Conservation (phyloP, 2,888 invertebrate genomes). For the Mythimna ferrago region DNA sequence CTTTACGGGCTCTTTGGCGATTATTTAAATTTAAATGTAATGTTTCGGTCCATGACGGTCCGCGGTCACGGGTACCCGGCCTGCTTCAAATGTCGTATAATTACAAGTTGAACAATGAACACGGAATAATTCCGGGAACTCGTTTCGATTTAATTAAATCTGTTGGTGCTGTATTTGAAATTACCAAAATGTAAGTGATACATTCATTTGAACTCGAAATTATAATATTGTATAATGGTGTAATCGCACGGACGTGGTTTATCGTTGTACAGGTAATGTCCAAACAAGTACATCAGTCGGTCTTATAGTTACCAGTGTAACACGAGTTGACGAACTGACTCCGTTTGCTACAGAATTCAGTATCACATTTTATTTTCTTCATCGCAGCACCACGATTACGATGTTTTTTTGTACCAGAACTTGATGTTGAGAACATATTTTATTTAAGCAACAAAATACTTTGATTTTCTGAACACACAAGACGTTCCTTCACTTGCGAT, state of each 20-base stretch:
- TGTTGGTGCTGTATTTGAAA: conserved; percentile 5
- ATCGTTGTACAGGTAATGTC: neutral
- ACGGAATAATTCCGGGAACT: conserved; percentile 16
- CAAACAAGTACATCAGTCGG: neutral
- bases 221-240: neutral
- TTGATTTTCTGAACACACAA: neutral
- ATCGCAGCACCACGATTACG: neutral
- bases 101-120: conserved; percentile 44
- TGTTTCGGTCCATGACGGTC: conserved; percentile 12
- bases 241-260: neutral
- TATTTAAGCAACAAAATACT: neutral
- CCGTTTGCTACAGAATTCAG: neutral
- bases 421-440: neutral
- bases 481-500: neutral
- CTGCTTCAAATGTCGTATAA: conserved; percentile 26
- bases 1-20: conserved; percentile 19
- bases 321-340: neutral
- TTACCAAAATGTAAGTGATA: conserved; percentile 15
- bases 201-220: conserved; percentile 2
- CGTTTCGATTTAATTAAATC: conserved; percentile 48
- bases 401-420: neutral
- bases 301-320: neutral
- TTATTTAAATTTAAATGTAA: conserved; percentile 54
- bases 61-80: conserved; percentile 10
- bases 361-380: no score